Conservation (phyloP, 2,888 invertebrate genomes). For the Frankliniella fusca region DNA sequence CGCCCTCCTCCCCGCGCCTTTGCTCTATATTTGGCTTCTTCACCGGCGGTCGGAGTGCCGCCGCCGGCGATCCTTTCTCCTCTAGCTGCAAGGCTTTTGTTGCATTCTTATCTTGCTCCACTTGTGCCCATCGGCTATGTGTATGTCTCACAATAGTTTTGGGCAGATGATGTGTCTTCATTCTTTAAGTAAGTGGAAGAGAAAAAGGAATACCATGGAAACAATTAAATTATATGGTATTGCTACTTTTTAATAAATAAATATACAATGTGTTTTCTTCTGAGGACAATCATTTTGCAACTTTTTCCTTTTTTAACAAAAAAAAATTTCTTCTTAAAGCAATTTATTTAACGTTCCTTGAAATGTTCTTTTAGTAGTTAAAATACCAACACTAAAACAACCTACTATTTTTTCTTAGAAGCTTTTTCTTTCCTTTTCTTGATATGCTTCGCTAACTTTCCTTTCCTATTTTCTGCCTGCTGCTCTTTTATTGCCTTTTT, state of each 20-base stretch:
- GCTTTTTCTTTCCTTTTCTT: constrained; percentile 82
- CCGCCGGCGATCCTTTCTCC: not conserved
- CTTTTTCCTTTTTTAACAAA: not conserved
- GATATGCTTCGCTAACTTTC: constrained; percentile 86
- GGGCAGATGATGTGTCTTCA: no score
- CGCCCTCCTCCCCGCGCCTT: not conserved
- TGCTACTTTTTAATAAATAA: no score
- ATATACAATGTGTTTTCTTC: not conserved
- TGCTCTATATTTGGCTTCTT: constrained; percentile 20
- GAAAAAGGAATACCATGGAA: no score
- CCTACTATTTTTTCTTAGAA: constrained; percentile 49
- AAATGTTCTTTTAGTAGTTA: not conserved
- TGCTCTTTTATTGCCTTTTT: constrained; percentile 86
- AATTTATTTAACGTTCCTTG: not conserved
- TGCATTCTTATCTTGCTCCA: not conserved
- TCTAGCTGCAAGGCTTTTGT: not conserved
- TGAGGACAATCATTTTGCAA: not conserved
- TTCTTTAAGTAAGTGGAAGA: no score
- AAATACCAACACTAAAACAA: not conserved
- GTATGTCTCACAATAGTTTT: no score
- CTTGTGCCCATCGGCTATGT: no score
- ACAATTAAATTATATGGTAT: not conserved
- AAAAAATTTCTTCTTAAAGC: not conserved
- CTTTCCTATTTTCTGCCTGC: constrained; percentile 81
- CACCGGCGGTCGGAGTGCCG: not conserved